phyloP scores from a whole-genome alignment of 2,888 invertebrate species.

The Drosophila mulleri region DNA sequence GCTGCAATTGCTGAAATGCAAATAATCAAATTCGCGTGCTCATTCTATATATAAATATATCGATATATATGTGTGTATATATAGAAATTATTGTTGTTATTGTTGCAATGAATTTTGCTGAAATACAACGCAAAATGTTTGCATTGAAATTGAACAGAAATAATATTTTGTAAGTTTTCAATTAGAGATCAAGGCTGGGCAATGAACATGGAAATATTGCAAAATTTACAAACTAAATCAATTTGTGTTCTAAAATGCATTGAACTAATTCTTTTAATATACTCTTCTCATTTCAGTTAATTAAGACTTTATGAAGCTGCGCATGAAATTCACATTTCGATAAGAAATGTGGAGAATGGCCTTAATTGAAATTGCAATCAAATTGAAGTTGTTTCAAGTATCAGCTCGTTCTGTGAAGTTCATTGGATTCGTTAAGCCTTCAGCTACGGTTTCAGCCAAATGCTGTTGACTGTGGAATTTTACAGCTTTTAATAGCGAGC shows the following conservation, averaged over 20 bases:
- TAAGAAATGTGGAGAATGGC: not conserved
- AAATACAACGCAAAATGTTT: constrained; percentile 12
- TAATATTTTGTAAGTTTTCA: not conserved
- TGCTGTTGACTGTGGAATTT: constrained; percentile 39
- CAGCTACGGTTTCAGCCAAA: constrained; percentile 1
- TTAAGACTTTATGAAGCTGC: not conserved
- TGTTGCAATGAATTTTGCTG: constrained; percentile 29
- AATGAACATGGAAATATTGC: not conserved
- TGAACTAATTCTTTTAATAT: too few relatives aligned
- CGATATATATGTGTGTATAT: constrained; percentile 2
- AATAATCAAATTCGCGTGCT: constrained; percentile 47
- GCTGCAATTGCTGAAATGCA: constrained; percentile 36
- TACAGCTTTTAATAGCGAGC: constrained; percentile 48
- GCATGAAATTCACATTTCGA: not conserved
- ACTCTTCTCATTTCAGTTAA: not conserved
- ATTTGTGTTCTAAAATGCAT: too few relatives aligned
- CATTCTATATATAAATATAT: constrained; percentile 34
- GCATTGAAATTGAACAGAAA: constrained; percentile 5
- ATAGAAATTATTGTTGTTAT: constrained; percentile 3
- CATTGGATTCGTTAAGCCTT: constrained; percentile 23
- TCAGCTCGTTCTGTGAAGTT: constrained; percentile 18
- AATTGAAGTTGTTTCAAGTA: constrained; percentile 4
- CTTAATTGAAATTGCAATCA: constrained; percentile 8
- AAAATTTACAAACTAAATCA: not conserved
- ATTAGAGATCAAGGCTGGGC: constrained; percentile 12